Evolutionary conservation across 2,113 vertebrate genomes (phyloP), one percentile per base, ranked within the genome.

Genomic region (Trinectes maculatus): DNA sequence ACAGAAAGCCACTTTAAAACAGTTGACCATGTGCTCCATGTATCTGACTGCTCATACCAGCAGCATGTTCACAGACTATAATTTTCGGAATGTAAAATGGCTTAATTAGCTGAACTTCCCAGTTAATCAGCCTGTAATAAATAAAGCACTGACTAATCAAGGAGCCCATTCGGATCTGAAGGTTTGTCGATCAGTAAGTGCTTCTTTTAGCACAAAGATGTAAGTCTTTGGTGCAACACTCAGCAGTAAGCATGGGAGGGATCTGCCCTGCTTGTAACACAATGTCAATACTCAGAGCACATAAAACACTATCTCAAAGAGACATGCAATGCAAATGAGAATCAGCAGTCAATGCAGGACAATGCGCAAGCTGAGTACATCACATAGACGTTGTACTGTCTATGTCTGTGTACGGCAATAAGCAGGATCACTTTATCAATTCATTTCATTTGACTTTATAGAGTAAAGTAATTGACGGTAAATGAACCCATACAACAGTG

Each of bases 101-200:
- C 39, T 39, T 21, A 16, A 25, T 53, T 39, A 47, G 39, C 36
- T 49, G 21, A 49, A 49, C 34, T 44, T 58, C 22, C n/a, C 22
- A 44, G 28, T 56, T 24, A 62, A 56, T 69, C 22, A 34, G 55
- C 37, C 11, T 40, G 54, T 62, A 61, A 73, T 62, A 56, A 73
- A 53, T 68, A 68, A 57, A 68, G 24, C 28, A 57, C 49, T 43
- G 18, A 61, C 56, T 55, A 65, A 78, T 72, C 62, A 67, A 39
- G 43, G 24, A n/a, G 3, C 16, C 62, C 56, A 78, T 78, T 56
- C 62, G 22, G 47, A 61, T 56, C 42, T 40, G n/a, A 71, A 42
- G 34, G 34, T 19, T 12, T 44, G 42, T 12, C 25, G 15, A 40
- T 75, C 48, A 61, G 47, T 37, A 24, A 21, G 26, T 15, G 24